These are phyloP conservation scores for Sussaba pulchella DNA, from an alignment of 2,888 invertebrate genomes.

Conservation along the genomic window DNA sequence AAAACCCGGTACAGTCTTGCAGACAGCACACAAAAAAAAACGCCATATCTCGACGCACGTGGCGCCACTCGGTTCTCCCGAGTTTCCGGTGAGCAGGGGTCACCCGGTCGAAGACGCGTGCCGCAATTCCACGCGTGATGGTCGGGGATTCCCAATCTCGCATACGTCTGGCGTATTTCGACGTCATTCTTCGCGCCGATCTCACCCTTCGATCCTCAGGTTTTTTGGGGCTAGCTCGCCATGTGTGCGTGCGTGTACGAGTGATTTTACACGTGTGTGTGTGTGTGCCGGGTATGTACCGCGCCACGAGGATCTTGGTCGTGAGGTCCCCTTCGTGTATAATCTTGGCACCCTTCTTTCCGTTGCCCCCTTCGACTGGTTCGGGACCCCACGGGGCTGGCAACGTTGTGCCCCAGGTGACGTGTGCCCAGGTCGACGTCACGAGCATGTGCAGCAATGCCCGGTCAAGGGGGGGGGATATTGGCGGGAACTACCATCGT, in stretches of 20 bases:
- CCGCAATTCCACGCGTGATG: constrained; percentile 81
- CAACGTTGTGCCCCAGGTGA: constrained; percentile 79
- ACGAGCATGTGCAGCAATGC: constrained; percentile 73
- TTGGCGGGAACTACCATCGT: constrained; percentile 66
- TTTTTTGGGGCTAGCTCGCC: constrained; percentile 22
- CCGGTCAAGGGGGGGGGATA: constrained; percentile 54
- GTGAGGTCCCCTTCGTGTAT: constrained; percentile 66
- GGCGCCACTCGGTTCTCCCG: not conserved
- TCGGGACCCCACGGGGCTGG: constrained; percentile 65
- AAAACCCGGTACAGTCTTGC: no score
- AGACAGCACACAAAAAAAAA: no score
- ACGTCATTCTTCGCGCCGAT: constrained; percentile 72
- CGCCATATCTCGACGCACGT: constrained; percentile 66
- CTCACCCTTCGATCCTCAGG: constrained; percentile 61
- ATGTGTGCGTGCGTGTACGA: not conserved
- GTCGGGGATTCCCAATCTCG: constrained; percentile 54
- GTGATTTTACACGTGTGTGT: constrained; percentile 2
- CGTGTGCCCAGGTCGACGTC: constrained; percentile 79
- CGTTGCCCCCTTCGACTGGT: constrained; percentile 40
- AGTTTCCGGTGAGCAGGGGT: constrained; percentile 77
- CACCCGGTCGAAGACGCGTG: constrained; percentile 77
- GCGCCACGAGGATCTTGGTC: constrained; percentile 67
- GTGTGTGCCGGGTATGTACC: no score
- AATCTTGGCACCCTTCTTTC: constrained; percentile 70
- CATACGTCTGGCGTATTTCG: constrained; percentile 74